phyloP scores from a whole-genome alignment of 2,888 invertebrate genomes.

The Philopedon plagiatum region DNA sequence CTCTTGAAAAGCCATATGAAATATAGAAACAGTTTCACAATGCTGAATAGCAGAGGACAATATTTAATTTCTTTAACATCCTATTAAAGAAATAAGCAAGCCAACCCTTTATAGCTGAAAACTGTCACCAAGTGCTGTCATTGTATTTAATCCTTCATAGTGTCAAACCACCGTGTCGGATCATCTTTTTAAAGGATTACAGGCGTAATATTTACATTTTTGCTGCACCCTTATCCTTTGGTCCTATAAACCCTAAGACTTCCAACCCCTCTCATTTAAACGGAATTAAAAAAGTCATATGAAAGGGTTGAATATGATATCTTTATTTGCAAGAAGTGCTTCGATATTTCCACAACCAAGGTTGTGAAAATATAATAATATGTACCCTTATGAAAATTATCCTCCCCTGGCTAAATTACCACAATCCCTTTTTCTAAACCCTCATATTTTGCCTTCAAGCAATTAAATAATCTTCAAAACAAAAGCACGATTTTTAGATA shows the following conservation, averaged over 20 bases:
- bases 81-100: too few relatives aligned
- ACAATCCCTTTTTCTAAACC: neutral
- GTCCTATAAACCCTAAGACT: too few relatives aligned
- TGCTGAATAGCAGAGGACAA: too few relatives aligned
- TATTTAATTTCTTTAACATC: too few relatives aligned
- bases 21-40: too few relatives aligned
- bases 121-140: too few relatives aligned
- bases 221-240: neutral
- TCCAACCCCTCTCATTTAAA: slow-evolving; percentile 5
- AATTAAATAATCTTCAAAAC: neutral
- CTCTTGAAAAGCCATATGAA: too few relatives aligned
- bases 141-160: too few relatives aligned
- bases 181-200: neutral
- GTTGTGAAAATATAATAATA: too few relatives aligned
- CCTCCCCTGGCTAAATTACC: neutral
- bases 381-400: too few relatives aligned
- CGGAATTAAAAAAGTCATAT: slow-evolving; percentile 1
- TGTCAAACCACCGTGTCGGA: neutral
- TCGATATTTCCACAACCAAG: too few relatives aligned
- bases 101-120: too few relatives aligned
- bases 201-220: slow-evolving; percentile 8
- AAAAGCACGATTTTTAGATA: neutral
- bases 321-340: slow-evolving; percentile 1
- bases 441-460: neutral
- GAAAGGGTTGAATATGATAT: neutral